phyloP scores from a whole-genome alignment of 2,797 vertebrate species.

The Gadopsis bispinosus region DNA sequence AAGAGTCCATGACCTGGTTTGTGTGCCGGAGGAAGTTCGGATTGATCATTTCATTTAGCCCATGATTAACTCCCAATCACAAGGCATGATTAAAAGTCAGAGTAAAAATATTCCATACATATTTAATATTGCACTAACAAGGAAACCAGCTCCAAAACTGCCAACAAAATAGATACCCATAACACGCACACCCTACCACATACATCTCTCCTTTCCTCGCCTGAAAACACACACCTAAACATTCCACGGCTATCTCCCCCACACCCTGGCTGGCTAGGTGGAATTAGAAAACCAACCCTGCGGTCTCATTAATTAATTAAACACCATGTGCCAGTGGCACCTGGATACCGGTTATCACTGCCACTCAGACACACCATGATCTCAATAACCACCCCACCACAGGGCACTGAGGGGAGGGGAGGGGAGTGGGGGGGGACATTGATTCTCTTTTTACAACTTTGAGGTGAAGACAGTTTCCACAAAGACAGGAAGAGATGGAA shows the following conservation, averaged over 20 bases:
- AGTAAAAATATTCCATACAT: slow-evolving; percentile 85
- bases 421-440: slow-evolving; percentile 22
- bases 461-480: slow-evolving; percentile 52
- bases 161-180: slow-evolving; percentile 85
- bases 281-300: slow-evolving; percentile 84
- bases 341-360: slow-evolving; percentile 83
- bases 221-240: slow-evolving; percentile 81
- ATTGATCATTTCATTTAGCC: slow-evolving; percentile 78
- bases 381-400: slow-evolving; percentile 80
- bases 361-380: slow-evolving; percentile 82
- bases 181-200: slow-evolving; percentile 58
- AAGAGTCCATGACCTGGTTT: slow-evolving; percentile 75
- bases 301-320: slow-evolving; percentile 87
- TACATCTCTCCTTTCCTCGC: slow-evolving; percentile 71
- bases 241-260: slow-evolving; percentile 73
- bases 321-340: slow-evolving; percentile 77
- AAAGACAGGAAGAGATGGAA: slow-evolving; percentile 19
- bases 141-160: slow-evolving; percentile 84
- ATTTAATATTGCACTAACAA: slow-evolving; percentile 85
- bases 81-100: slow-evolving; percentile 83
- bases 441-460: slow-evolving; percentile 57
- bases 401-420: slow-evolving; percentile 57
- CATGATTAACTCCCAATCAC: slow-evolving; percentile 82
- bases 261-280: slow-evolving; percentile 66
- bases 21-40: slow-evolving; percentile 41